A percentile compares a stretch with the other conserved stretches of the same genome.
Conservation (phyloP, 2,113 vertebrate species). For the Tretioscincus oriximinensis region DNA sequence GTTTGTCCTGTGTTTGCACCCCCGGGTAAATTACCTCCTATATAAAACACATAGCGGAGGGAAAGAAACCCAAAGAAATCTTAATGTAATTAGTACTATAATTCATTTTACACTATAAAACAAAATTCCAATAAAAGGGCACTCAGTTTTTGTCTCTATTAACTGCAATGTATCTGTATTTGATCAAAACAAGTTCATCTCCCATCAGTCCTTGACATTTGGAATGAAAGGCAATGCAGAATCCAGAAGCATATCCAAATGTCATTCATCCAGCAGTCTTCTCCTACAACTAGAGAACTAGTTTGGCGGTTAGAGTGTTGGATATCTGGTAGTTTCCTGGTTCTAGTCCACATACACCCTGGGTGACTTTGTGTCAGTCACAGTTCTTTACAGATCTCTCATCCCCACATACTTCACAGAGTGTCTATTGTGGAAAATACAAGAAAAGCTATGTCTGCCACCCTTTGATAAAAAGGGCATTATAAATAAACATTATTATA, state of each 20-base stretch:
- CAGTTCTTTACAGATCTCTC: too few species aligned
- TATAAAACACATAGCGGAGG: conserved; percentile 31
- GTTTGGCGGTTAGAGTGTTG: too few species aligned
- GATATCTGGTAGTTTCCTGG: too few species aligned
- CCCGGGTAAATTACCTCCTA: conserved; percentile 75
- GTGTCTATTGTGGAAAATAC: too few species aligned
- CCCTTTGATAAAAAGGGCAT: too few species aligned
- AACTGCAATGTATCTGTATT: background rate
- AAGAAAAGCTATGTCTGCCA: too few species aligned
- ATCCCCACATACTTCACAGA: too few species aligned
- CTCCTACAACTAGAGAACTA: too few species aligned
- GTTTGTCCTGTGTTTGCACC: conserved; percentile 77
- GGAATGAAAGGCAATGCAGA: background rate
- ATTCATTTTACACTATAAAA: conserved; percentile 6
- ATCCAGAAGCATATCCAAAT: background rate
- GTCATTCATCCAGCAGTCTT: too few species aligned
- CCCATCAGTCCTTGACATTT: background rate
- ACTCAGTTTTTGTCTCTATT: background rate
- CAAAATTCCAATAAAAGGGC: background rate
- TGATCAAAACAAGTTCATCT: background rate
- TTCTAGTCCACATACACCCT: too few species aligned
- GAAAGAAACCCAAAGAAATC: conserved; percentile 18
- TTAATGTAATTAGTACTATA: conserved; percentile 15
- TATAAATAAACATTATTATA: too few species aligned
- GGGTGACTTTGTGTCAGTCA: too few species aligned